phyloP scores from a whole-genome alignment of 2,888 invertebrate species.

The Drosophila sordidapex region DNA sequence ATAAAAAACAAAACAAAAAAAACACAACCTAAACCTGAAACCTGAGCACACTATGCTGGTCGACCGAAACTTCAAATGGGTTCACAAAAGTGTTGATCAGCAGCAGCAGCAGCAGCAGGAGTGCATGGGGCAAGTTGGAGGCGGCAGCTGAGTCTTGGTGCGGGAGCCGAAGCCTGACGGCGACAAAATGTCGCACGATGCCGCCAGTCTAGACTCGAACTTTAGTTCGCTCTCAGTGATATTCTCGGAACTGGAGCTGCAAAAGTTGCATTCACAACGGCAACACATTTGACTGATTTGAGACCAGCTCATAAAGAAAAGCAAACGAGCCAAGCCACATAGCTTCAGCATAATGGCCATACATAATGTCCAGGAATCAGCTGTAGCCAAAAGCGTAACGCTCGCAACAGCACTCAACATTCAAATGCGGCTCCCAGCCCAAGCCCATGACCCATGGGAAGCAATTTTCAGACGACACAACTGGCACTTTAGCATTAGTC shows the following conservation, averaged over 20 bases:
- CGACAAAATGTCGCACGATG: slow-evolving; percentile 75
- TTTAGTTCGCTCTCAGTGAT: slow-evolving; percentile 13
- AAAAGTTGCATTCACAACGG: slow-evolving; percentile 45
- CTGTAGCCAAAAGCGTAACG: slow-evolving; percentile 40
- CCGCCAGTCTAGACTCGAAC: slow-evolving; percentile 47
- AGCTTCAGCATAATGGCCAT: slow-evolving; percentile 45
- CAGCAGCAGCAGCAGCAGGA: slow-evolving; percentile 8
- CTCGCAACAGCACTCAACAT: slow-evolving; percentile 40
- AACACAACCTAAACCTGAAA: slow-evolving; percentile 70
- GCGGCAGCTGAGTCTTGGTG: slow-evolving; percentile 5
- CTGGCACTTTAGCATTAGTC: slow-evolving; percentile 30
- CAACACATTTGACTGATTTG: slow-evolving; percentile 49
- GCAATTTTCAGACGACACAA: slow-evolving; percentile 13
- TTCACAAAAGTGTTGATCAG: slow-evolving; percentile 55
- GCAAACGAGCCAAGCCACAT: slow-evolving; percentile 41
- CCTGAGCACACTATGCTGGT: slow-evolving; percentile 76
- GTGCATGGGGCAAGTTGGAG: slow-evolving; percentile 1
- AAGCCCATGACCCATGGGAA: slow-evolving; percentile 40
- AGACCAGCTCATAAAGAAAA: slow-evolving; percentile 44
- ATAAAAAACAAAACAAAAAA: slow-evolving; percentile 46
- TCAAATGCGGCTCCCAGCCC: slow-evolving; percentile 27
- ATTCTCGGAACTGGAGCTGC: slow-evolving; percentile 53
- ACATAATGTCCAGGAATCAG: slow-evolving; percentile 58
- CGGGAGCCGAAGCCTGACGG: slow-evolving; percentile 51
- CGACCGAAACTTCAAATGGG: slow-evolving; percentile 50